These are phyloP conservation scores for Pampus argenteus DNA, from an alignment of 2,797 vertebrate genomes.

Conservation along the genomic window DNA sequence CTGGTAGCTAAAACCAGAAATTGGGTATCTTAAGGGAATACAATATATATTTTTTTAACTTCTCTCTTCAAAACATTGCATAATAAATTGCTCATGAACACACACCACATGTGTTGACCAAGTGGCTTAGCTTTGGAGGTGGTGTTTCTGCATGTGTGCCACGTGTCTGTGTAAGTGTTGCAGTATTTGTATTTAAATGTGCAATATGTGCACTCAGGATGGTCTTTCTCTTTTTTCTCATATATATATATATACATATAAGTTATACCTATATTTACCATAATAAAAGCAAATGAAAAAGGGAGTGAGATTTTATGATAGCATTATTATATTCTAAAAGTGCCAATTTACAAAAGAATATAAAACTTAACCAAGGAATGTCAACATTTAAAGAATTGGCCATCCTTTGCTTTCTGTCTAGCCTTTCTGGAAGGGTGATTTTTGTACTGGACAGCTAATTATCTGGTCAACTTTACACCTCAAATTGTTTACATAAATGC, in stretches of 20 bases:
- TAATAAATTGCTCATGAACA: constrained; percentile 73
- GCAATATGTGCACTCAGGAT: neutral
- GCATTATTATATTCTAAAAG: neutral
- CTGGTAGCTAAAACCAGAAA: constrained; percentile 61
- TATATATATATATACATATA: too few species aligned
- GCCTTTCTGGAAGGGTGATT: constrained; percentile 37
- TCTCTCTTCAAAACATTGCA: constrained; percentile 66
- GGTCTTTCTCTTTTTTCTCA: neutral
- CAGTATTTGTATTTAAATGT: constrained; percentile 17
- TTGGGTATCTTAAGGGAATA: constrained; percentile 52
- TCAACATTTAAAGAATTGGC: constrained; percentile 29
- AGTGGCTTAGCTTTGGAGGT: constrained; percentile 25
- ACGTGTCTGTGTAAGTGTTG: neutral
- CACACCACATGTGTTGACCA: constrained; percentile 43
- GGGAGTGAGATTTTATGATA: neutral
- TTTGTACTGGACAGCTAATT: constrained; percentile 69
- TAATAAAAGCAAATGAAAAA: neutral
- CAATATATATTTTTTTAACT: constrained; percentile 75
- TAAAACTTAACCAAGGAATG: constrained; percentile 1
- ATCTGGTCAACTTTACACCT: constrained; percentile 54
- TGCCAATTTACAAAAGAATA: neutral
- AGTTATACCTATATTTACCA: neutral
- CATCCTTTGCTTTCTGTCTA: constrained; percentile 30
- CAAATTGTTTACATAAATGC: constrained; percentile 56
- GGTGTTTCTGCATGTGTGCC: constrained; percentile 11